A percentile compares a stretch with the other conserved stretches of the same genome.
These are phyloP conservation scores for Bagarius yarrelli DNA, from an alignment of 2,113 vertebrate genomes.

Conservation along the genomic window DNA sequence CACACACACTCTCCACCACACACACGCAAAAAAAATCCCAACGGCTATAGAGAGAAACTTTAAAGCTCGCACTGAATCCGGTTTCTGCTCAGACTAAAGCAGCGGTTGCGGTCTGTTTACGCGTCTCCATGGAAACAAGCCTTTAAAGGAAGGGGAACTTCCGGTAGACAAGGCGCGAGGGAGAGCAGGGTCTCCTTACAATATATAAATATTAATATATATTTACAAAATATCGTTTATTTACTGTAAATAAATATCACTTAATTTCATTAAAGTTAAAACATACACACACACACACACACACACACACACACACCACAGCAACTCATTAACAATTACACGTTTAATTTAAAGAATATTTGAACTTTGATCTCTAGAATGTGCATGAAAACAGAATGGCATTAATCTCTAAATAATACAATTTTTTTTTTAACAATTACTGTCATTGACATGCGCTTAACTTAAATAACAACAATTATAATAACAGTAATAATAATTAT, in stretches of 20 bases:
- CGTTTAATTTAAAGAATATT: background rate
- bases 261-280: background rate
- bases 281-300: background rate
- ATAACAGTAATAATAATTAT: too few species aligned
- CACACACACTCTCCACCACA: too few species aligned
- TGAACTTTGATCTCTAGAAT: too few species aligned
- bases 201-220: background rate
- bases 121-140: slow-evolving; percentile 59
- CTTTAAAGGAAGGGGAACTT: background rate
- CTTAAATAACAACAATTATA: too few species aligned
- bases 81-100: background rate
- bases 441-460: too few species aligned
- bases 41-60: too few species aligned
- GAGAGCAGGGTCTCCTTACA: background rate
- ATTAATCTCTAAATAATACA: too few species aligned
- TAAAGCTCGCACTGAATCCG: background rate
- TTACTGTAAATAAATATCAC: background rate
- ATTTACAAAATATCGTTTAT: background rate
- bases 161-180: background rate
- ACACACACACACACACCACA: background rate
- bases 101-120: slow-evolving; percentile 30
- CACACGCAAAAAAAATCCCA: too few species aligned
- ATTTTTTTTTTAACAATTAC: too few species aligned
- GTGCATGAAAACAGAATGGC: too few species aligned
- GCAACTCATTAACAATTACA: background rate